Percentiles rank a stretch among this genome's conserved stretches.
phyloP scores from a whole-genome alignment of 2,888 invertebrate species.

The Ariolimax columbianus region DNA sequence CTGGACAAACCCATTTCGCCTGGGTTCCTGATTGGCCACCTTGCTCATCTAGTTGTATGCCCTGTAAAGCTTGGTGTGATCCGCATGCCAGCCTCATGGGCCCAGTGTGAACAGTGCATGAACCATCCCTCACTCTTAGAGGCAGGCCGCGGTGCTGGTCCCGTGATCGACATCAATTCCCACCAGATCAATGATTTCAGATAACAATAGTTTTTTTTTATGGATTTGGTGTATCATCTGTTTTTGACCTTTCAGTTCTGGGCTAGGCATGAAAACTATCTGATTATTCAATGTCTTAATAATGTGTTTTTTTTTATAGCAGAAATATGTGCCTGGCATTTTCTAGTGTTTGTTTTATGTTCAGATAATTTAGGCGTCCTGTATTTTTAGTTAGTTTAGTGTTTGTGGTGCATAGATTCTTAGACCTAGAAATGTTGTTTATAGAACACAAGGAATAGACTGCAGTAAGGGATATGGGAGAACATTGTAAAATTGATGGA shows the following conservation, averaged over 20 bases:
- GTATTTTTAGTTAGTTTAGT: neutral
- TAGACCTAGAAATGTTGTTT: neutral
- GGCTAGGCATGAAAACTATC: neutral
- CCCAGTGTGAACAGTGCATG: constrained; percentile 23
- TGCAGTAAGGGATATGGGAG: too few species aligned
- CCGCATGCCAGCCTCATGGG: constrained; percentile 10
- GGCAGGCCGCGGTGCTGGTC: neutral
- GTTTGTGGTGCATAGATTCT: neutral
- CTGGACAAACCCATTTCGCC: neutral
- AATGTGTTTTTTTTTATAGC: too few species aligned
- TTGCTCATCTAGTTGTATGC: neutral
- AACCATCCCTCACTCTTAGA: neutral
- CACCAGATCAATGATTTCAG: constrained; percentile 2
- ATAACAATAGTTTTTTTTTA: neutral
- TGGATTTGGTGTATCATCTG: neutral
- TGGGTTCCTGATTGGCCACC: neutral
- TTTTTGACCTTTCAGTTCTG: neutral
- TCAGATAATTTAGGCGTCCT: neutral
- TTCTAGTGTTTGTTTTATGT: neutral
- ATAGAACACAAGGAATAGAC: too few species aligned
- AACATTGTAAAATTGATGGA: too few species aligned
- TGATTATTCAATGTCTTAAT: neutral
- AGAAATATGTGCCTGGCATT: neutral
- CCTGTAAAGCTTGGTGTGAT: neutral
- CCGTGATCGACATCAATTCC: neutral